Conservation (phyloP, 2,113 vertebrate genomes). For the Ariopsis seemanni region DNA sequence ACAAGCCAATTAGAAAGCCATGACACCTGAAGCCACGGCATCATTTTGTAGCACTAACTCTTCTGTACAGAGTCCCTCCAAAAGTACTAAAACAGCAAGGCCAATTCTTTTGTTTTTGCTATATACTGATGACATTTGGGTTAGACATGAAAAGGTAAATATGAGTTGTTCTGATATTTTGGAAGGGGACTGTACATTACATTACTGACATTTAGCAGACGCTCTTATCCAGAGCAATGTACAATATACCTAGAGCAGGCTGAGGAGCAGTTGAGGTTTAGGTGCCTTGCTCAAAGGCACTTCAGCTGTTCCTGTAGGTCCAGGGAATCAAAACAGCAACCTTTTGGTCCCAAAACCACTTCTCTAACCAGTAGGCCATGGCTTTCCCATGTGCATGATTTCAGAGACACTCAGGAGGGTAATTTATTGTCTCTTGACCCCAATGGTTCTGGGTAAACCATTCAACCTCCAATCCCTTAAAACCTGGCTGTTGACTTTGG, state of each 20-base stretch:
- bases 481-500: not conserved
- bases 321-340: too few species aligned
- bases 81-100: not conserved
- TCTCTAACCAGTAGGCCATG: too few species aligned
- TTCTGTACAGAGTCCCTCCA: not conserved
- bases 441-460: not conserved
- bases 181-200: not conserved
- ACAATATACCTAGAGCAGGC: too few species aligned
- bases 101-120: not conserved
- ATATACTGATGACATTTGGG: not conserved
- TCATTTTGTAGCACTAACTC: not conserved
- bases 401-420: not conserved
- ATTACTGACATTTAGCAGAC: too few species aligned
- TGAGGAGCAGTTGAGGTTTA: too few species aligned
- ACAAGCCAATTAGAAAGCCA: too few species aligned
- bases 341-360: too few species aligned
- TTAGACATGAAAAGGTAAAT: not conserved
- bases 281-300: too few species aligned
- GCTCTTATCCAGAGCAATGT: too few species aligned
- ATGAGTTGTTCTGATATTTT: not conserved
- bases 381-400: not conserved
- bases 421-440: constrained; percentile 12
- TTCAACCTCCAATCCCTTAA: not conserved
- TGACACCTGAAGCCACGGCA: not conserved
- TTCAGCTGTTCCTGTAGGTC: too few species aligned